Conservation (phyloP, 2,797 vertebrate species). For the Acanthornis magna region DNA sequence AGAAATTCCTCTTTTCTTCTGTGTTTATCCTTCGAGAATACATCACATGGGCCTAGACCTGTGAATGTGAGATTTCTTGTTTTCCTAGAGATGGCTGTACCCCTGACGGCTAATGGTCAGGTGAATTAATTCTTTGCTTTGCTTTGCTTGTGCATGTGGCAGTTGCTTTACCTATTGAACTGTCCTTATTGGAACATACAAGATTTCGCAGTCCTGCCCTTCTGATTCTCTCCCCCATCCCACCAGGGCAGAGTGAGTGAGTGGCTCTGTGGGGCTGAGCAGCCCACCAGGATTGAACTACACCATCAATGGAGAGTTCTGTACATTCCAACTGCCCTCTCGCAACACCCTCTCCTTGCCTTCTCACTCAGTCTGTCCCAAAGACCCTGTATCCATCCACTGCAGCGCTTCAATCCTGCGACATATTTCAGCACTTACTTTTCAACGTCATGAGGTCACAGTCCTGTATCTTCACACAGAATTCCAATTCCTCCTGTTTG, state of each 20-base stretch:
- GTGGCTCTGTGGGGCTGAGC: background rate
- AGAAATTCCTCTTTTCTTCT: background rate
- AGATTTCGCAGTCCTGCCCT: background rate
- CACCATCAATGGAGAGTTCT: background rate
- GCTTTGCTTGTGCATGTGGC: background rate
- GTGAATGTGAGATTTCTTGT: too few species aligned
- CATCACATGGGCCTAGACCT: background rate
- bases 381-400: background rate
- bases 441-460: background rate
- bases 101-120: background rate
- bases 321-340: background rate
- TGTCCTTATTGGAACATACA: background rate
- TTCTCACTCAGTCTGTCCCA: background rate
- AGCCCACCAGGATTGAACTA: background rate
- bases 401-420: background rate
- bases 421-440: too few species aligned
- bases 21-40: background rate
- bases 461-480: background rate
- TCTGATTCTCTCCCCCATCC: background rate
- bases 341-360: background rate
- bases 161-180: background rate
- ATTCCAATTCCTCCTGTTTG: background rate
- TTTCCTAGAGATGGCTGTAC: background rate
- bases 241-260: background rate
- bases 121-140: background rate